Evolutionary conservation across 1,140 invertebrate genomes (phyloP).

Genomic region (Chrysoperla carnea): DNA sequence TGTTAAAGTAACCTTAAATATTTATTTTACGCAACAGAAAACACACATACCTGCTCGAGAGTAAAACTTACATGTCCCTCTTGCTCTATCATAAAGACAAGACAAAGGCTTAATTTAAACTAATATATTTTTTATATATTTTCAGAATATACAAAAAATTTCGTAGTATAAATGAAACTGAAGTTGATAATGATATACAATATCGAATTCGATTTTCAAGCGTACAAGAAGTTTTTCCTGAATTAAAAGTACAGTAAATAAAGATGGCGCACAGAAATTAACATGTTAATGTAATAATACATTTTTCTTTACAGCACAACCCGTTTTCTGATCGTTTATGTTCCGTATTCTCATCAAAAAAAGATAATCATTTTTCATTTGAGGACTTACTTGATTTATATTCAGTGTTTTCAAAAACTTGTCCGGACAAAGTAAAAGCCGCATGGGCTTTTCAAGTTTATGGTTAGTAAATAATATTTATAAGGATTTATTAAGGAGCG

Average conservation of each 20-base stretch:
- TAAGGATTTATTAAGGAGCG: background rate
- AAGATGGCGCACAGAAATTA: no score
- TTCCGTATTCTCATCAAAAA: conserved; percentile 49
- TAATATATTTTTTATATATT: conserved; percentile 9
- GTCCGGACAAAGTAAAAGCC: conserved; percentile 47
- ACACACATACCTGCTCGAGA: no score
- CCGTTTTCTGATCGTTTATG: conserved; percentile 51
- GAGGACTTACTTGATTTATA: conserved; percentile 59
- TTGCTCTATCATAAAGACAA: no score
- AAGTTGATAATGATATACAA: conserved; percentile 23
- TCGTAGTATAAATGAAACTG: conserved; percentile 22
- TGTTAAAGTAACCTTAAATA: no score
- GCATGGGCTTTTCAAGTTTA: conserved; percentile 61
- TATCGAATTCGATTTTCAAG: conserved; percentile 26
- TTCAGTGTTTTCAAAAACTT: conserved; percentile 50
- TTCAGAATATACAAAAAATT: conserved; percentile 34
- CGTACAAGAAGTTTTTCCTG: conserved; percentile 29
- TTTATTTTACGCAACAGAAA: no score
- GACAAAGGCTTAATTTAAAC: conserved; percentile 1
- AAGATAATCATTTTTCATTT: conserved; percentile 44
- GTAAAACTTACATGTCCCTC: no score
- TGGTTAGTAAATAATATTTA: conserved; percentile 27
- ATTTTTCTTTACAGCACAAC: conserved; percentile 37
- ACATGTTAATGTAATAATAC: no score
- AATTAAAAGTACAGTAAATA: conserved; percentile 22